phyloP scores from a whole-genome alignment of 2,797 vertebrate species.

The Champsocephalus gunnari region DNA sequence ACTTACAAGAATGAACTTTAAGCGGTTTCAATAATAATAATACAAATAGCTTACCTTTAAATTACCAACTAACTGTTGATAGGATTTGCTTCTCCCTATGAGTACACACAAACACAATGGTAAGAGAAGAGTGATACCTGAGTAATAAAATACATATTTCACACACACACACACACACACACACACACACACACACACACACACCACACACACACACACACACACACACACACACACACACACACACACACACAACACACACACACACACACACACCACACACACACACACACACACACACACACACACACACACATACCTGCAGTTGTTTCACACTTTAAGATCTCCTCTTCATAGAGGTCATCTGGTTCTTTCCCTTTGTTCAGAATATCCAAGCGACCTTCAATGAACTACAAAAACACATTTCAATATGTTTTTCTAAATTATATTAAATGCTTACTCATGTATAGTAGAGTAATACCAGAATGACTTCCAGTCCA shows the following conservation, averaged over 20 bases:
- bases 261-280: constrained; percentile 68
- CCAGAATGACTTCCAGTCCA: background rate
- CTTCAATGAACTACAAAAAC: constrained; percentile 88
- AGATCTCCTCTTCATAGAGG: constrained; percentile 90
- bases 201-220: constrained; percentile 66
- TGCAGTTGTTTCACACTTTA: constrained; percentile 77
- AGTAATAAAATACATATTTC: background rate
- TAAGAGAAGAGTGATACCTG: background rate
- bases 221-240: background rate
- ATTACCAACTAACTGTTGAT: constrained; percentile 89
- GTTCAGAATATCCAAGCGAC: constrained; percentile 88
- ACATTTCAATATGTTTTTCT: background rate
- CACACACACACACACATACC: constrained; percentile 72
- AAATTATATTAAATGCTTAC: background rate
- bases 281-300: background rate
- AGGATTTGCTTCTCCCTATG: constrained; percentile 84
- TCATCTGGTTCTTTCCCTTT: constrained; percentile 86
- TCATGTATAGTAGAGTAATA: background rate
- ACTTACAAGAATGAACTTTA: background rate
- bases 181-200: background rate
- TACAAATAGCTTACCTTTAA: constrained; percentile 84
- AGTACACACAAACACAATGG: constrained; percentile 13
- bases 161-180: constrained; percentile 7
- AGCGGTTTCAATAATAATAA: background rate
- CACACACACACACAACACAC: constrained; percentile 4